A percentile compares a stretch with the other conserved stretches of the same genome.
Conservation (phyloP, 2,888 invertebrate genomes). For the Parasteatoda lunata region DNA sequence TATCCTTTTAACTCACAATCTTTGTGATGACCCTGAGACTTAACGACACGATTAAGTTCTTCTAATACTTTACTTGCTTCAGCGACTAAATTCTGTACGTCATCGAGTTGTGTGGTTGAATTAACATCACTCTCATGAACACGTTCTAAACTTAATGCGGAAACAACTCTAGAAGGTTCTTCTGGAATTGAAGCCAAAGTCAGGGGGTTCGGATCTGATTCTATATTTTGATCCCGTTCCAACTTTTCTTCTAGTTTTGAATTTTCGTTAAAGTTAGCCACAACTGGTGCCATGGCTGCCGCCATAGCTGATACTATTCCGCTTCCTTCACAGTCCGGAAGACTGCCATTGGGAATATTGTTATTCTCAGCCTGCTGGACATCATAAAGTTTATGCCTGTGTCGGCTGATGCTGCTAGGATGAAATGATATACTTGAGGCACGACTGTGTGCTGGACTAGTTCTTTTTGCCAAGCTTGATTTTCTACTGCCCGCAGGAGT, state of each 20-base stretch:
- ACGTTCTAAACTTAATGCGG: constrained; percentile 15
- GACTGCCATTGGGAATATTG: constrained; percentile 17
- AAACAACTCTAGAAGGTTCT: constrained; percentile 48
- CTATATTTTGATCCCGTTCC: neutral
- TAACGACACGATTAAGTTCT: constrained; percentile 41
- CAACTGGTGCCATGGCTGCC: constrained; percentile 46
- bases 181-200: constrained; percentile 64
- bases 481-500: constrained; percentile 40
- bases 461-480: constrained; percentile 28
- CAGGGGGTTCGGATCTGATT: neutral
- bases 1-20: constrained; percentile 53
- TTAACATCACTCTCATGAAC: neutral
- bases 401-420: constrained; percentile 38
- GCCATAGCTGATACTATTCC: constrained; percentile 34
- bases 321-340: constrained; percentile 22
- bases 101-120: constrained; percentile 11
- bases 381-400: constrained; percentile 50
- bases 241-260: neutral
- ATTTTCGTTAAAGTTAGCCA: constrained; percentile 28
- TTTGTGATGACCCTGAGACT: constrained; percentile 32
- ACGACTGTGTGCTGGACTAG: constrained; percentile 53
- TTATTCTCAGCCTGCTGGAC: constrained; percentile 38
- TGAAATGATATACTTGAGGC: constrained; percentile 59
- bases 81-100: constrained; percentile 51
- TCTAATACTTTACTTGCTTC: constrained; percentile 65